A percentile compares a stretch with the other conserved stretches of the same genome.
Conservation (phyloP, 2,113 vertebrate species). For the Hemibagrus wyckioides region DNA sequence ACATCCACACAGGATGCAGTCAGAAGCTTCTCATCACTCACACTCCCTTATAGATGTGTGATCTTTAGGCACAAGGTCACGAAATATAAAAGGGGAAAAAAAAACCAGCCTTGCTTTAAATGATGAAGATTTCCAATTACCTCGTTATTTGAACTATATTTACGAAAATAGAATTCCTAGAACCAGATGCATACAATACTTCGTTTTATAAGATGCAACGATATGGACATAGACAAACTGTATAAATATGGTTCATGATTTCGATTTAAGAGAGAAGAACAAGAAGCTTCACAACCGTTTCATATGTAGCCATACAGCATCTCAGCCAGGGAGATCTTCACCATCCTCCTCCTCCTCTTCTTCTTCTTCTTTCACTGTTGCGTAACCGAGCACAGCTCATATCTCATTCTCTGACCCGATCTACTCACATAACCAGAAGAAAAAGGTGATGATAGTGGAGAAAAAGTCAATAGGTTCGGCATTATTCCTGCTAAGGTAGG, state of each 20-base stretch:
- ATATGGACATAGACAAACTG: background rate
- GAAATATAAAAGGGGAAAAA: background rate
- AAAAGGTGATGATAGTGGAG: slow-evolving; percentile 52
- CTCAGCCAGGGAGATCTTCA: slow-evolving; percentile 46
- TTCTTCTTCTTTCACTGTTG: slow-evolving; percentile 51
- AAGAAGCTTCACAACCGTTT: slow-evolving; percentile 31
- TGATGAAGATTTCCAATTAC: background rate
- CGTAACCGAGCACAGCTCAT: slow-evolving; percentile 54
- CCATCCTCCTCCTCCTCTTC: slow-evolving; percentile 53
- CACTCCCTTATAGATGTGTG: background rate
- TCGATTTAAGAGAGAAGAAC: slow-evolving; percentile 18
- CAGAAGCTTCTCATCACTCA: background rate
- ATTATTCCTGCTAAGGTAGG: slow-evolving; percentile 41
- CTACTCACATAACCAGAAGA: slow-evolving; percentile 36
- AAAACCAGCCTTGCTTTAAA: background rate
- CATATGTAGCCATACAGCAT: slow-evolving; percentile 37
- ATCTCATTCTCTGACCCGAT: slow-evolving; percentile 51
- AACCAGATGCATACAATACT: background rate
- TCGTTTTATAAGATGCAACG: background rate
- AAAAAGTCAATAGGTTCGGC: slow-evolving; percentile 28
- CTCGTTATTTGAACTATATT: background rate
- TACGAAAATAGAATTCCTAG: background rate
- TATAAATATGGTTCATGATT: background rate
- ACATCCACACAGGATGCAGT: slow-evolving; percentile 18
- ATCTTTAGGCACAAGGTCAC: background rate